These are phyloP conservation scores for Melanotus villosus DNA, from an alignment of 2,888 invertebrate species.

Conservation along the genomic window DNA sequence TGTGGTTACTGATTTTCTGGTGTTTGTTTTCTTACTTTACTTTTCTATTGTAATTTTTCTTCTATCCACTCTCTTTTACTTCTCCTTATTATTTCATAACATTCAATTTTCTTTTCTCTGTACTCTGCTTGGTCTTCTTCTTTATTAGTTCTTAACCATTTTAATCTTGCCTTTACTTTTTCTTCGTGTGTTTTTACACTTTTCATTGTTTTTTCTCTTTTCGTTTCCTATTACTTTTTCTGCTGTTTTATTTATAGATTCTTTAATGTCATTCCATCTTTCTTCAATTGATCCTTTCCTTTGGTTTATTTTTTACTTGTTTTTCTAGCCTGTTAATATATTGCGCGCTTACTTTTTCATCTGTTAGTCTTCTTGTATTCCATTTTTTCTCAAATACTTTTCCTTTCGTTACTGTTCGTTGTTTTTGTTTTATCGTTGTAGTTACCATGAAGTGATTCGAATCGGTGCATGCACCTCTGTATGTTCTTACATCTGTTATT, in stretches of 20 bases:
- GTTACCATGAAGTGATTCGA: too few relatives aligned
- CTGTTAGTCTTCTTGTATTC: conserved; percentile 24
- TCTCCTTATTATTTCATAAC: too few relatives aligned
- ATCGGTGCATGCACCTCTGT: too few relatives aligned
- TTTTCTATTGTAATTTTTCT: conserved; percentile 16
- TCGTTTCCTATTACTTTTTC: too few relatives aligned
- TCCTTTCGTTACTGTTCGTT: conserved; percentile 2
- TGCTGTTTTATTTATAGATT: too few relatives aligned
- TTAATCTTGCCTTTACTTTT: too few relatives aligned
- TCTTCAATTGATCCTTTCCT: too few relatives aligned
- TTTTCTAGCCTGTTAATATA: conserved; percentile 3
- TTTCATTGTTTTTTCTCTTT: conserved; percentile 8
- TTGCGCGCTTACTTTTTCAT: conserved; percentile 2
- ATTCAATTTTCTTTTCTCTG: conserved; percentile 14
- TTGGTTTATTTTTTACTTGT: too few relatives aligned
- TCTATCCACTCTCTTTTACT: too few relatives aligned
- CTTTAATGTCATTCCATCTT: too few relatives aligned
- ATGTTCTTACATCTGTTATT: too few relatives aligned
- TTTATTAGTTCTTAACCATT: too few relatives aligned
- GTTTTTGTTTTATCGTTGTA: conserved; percentile 3
- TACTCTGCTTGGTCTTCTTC: conserved; percentile 18
- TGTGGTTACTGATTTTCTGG: background rate
- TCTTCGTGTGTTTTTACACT: conserved; percentile 6
- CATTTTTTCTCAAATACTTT: conserved; percentile 10
- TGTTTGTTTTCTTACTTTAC: conserved; percentile 4